Conservation (phyloP, 64 coral and sea anemone species). For the Dendronephthya gigantea region DNA sequence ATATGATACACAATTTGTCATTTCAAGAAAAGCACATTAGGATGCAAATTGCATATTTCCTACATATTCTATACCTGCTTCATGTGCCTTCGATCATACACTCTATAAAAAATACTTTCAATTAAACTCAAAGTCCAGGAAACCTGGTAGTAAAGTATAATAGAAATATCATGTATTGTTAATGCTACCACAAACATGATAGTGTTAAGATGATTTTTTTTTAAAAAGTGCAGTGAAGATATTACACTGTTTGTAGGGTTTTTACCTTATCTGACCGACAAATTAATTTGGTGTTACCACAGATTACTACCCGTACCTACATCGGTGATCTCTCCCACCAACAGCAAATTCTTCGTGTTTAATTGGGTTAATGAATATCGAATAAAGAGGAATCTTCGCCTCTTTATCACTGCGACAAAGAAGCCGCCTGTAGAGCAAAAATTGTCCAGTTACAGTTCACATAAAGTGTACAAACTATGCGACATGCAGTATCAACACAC, state of each 20-base stretch:
- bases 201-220: too few relatives aligned
- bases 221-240: too few relatives aligned
- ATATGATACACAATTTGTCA: too few relatives aligned
- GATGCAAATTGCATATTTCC: too few relatives aligned
- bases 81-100: conserved; percentile 84
- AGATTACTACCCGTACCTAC: too few relatives aligned
- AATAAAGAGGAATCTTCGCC: conserved; percentile 80
- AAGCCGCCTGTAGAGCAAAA: not conserved
- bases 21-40: not conserved
- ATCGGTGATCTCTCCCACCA: conserved; percentile 81
- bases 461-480: not conserved
- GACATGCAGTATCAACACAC: not conserved
- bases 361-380: conserved; percentile 79
- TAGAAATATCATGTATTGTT: too few relatives aligned
- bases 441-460: not conserved
- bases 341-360: conserved; percentile 91
- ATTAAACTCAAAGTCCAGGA: too few relatives aligned
- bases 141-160: too few relatives aligned
- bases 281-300: too few relatives aligned
- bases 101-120: conserved; percentile 50
- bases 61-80: conserved; percentile 41
- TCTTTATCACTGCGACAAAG: conserved; percentile 62
- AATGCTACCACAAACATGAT: too few relatives aligned
- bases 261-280: too few relatives aligned
- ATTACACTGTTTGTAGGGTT: too few relatives aligned